Base-by-base conservation (phyloP, 1,140 invertebrate genomes). In the Chlorops oryzae region DNA sequence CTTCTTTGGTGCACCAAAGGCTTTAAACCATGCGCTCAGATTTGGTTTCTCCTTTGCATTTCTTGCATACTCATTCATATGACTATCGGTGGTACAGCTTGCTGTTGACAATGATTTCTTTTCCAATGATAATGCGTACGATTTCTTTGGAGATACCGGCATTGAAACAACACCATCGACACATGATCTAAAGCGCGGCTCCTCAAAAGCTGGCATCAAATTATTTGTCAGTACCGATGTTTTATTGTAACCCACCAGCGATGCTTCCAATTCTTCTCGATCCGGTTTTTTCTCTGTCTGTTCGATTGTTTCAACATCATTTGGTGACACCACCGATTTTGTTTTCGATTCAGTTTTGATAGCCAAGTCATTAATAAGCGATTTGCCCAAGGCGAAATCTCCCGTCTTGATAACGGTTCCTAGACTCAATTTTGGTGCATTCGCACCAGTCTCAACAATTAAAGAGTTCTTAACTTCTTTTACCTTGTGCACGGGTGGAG, bases 11-110 rank as follows among this genome's bases (percentile, higher is more conserved):
- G 84, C 85, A 34, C 90, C 89, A 69, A 92, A 92, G 1, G 88
- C 88, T 73, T 91, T 91, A 45, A 92, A 87, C 90, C 89, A 92
- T 12, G 88, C 90, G 68, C 87, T 90, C 35, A 90, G 75, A 74
- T 92, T 90, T 1, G 90, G 88, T 42, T 87, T 90, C 15, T 86
- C 82, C 67, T 83, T 60, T 9, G 53, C 38, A n/a, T n/a, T n/a
- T n/a, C n/a, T 46, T 13, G 25, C 38, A n/a, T 52, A 34, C 2
- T 59, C 54, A 5, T 28, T 24, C 2, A 48, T 34, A 15, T 62
- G 50, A 44, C n/a, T 17, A 57, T 88, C 4, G 84, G 80, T 59
- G 81, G 38, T 21, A 27, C 27, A 46, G 2, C 24, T 54, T 50
- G 20, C 34, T n/a, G n/a, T 18, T 37, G 21, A 59, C 63, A 35